phyloP scores from a whole-genome alignment of 2,113 vertebrate species.

The Hystrix cristata region DNA sequence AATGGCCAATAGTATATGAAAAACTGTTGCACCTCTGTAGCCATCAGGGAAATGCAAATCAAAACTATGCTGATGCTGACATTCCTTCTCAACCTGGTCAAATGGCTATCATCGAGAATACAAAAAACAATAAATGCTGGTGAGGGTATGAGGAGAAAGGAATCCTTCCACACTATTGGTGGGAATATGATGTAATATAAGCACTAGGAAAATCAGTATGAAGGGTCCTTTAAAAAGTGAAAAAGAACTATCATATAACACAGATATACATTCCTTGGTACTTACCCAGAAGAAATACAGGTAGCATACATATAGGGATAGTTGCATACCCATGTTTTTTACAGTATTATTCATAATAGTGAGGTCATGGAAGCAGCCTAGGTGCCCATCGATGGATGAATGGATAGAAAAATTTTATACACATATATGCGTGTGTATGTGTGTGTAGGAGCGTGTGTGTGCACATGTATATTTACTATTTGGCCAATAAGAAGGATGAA shows the following conservation, averaged over 20 bases:
- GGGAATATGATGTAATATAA: not conserved
- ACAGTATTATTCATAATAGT: not conserved
- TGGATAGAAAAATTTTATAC: not conserved
- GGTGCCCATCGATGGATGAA: not conserved
- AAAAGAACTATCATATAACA: not conserved
- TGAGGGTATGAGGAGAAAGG: not conserved
- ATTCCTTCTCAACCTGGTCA: not conserved
- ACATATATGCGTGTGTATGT: too few relatives aligned
- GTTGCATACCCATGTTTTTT: not conserved
- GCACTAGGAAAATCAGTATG: not conserved
- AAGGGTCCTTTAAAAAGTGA: not conserved
- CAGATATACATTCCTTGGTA: not conserved
- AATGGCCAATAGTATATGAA: not conserved
- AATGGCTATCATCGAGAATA: not conserved
- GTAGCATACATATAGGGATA: not conserved
- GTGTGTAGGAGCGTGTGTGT: too few relatives aligned
- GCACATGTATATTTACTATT: not conserved
- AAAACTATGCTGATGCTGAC: not conserved
- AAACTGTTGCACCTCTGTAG: not conserved
- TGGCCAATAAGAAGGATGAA: not conserved
- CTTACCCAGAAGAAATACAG: not conserved
- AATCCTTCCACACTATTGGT: not conserved
- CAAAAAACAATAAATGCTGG: not conserved
- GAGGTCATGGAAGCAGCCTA: not conserved
- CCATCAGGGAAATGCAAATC: not conserved